Evolutionary conservation across 2,113 vertebrate genomes (phyloP).

Genomic region (Lethenteron reissneri): DNA sequence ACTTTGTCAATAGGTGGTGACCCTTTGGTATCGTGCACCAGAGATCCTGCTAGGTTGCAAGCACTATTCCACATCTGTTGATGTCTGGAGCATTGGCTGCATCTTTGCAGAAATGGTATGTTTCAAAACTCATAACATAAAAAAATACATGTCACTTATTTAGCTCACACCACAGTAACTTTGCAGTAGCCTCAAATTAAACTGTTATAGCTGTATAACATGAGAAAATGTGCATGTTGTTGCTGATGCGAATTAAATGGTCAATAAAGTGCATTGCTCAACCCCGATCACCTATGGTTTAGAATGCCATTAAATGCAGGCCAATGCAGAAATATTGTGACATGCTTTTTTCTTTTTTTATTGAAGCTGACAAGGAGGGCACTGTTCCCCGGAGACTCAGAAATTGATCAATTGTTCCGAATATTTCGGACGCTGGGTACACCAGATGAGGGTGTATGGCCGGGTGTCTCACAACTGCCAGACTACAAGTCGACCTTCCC

Average conservation of each 20-base stretch:
- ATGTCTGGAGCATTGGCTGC: slow-evolving; percentile 86
- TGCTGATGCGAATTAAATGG: too few relatives aligned
- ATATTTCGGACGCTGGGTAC: slow-evolving; percentile 82
- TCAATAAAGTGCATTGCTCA: too few relatives aligned
- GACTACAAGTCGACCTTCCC: slow-evolving; percentile 86
- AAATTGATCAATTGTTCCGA: slow-evolving; percentile 75
- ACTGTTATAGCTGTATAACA: too few relatives aligned
- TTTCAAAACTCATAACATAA: too few relatives aligned
- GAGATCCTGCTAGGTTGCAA: slow-evolving; percentile 88
- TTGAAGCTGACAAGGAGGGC: slow-evolving; percentile 25
- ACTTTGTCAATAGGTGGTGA: slow-evolving; percentile 40
- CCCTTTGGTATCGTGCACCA: slow-evolving; percentile 76
- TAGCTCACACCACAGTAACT: too few relatives aligned
- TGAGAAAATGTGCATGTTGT: too few relatives aligned
- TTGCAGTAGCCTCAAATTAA: too few relatives aligned
- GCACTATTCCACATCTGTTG: slow-evolving; percentile 80
- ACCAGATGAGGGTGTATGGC: slow-evolving; percentile 61
- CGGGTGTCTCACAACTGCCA: slow-evolving; percentile 68
- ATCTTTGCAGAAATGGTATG: slow-evolving; percentile 90
- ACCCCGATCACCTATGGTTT: too few relatives aligned
- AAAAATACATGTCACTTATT: too few relatives aligned
- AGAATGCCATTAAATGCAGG: too few relatives aligned
- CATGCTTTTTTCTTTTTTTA: too few relatives aligned
- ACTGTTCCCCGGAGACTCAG: slow-evolving; percentile 69
- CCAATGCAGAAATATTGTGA: too few relatives aligned